phyloP scores from a whole-genome alignment of 2,113 vertebrate species.

The Cairina moschata region DNA sequence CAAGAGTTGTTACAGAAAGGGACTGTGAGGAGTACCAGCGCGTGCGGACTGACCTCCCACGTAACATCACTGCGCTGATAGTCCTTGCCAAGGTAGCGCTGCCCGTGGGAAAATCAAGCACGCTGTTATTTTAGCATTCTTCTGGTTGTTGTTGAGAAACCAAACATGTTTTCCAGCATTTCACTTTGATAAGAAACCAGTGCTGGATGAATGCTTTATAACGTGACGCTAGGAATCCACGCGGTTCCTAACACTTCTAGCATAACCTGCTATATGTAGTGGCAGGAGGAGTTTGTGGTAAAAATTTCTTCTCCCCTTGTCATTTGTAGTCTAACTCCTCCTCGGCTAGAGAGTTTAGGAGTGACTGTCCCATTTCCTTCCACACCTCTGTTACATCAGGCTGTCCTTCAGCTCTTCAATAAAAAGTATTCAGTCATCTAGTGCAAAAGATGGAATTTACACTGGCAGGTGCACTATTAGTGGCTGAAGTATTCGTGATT shows the following conservation, averaged over 20 bases:
- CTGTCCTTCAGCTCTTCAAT: not conserved
- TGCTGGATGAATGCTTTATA: not conserved
- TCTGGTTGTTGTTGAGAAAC: not conserved
- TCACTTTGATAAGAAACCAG: slow-evolving; percentile 8
- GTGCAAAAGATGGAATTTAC: not conserved
- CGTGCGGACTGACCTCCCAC: not conserved
- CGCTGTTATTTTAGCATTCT: not conserved
- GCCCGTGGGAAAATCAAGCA: not conserved
- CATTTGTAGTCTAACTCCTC: not conserved
- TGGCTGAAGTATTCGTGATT: not conserved
- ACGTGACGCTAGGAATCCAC: not conserved
- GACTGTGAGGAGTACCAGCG: accelerated
- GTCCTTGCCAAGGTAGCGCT: not conserved
- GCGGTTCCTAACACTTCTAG: not conserved
- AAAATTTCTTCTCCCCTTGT: not conserved
- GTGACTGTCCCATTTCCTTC: not conserved
- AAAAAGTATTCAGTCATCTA: not conserved
- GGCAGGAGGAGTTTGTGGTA: not conserved
- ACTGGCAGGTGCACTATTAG: not conserved
- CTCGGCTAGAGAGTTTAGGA: not conserved
- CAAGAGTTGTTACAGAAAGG: not conserved
- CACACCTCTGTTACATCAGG: not conserved
- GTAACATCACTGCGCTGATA: not conserved
- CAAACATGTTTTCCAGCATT: slow-evolving; percentile 22
- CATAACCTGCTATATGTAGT: not conserved